These are phyloP conservation scores for Lepidostoma basale DNA, from an alignment of 1,140 invertebrate genomes.

Conservation along the genomic window DNA sequence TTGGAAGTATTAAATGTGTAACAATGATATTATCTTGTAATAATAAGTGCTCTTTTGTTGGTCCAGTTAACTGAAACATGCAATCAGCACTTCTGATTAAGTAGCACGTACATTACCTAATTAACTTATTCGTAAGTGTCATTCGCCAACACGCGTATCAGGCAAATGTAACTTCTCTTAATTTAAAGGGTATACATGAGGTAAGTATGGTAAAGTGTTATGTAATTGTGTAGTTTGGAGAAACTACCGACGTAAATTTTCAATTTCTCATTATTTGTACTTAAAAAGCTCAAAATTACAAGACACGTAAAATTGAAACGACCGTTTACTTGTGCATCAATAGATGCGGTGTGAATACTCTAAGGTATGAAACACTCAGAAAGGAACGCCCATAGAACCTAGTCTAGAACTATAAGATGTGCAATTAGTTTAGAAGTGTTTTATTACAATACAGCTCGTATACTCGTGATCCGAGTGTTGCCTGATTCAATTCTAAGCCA, in stretches of 20 bases:
- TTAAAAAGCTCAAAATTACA: constrained; percentile 24
- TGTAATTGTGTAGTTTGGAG: constrained; percentile 1
- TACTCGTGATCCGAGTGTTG: no score
- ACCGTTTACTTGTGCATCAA: background rate
- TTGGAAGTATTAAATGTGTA: no score
- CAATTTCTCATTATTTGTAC: constrained; percentile 19
- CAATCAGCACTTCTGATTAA: no score
- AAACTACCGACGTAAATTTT: constrained; percentile 13
- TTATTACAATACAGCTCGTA: constrained; percentile 10
- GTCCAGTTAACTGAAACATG: no score
- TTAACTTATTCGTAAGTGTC: no score
- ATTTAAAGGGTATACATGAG: constrained; percentile 22
- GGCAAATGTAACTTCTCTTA: constrained; percentile 2
- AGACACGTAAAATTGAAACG: background rate
- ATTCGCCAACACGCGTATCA: no score
- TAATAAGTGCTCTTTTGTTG: no score
- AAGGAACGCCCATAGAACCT: constrained; percentile 5
- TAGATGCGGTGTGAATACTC: background rate
- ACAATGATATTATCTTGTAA: no score
- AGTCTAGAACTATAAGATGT: constrained; percentile 9
- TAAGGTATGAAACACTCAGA: constrained; percentile 4
- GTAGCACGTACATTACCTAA: no score
- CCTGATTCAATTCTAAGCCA: no score
- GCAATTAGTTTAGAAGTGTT: background rate
- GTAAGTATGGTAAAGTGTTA: constrained; percentile 17